Evolutionary conservation across 2,888 invertebrate species (phyloP).

Genomic region (Ichneumoninae sp.): DNA sequence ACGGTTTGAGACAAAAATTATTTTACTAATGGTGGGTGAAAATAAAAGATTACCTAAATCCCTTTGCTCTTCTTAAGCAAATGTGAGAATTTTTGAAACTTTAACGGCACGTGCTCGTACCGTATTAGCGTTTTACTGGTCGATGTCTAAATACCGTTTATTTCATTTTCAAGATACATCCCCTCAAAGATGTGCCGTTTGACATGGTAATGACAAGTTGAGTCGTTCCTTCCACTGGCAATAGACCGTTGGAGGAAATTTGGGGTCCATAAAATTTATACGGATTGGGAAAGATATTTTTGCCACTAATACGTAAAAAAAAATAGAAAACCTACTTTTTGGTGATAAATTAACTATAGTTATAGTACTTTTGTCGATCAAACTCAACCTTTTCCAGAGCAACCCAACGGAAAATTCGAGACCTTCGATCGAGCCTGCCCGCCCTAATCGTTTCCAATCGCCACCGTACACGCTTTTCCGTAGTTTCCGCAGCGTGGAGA

Average conservation of each 20-base stretch:
- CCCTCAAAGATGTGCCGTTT: too few species aligned
- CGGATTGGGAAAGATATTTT: neutral
- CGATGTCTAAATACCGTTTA: too few species aligned
- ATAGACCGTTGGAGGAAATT: neutral
- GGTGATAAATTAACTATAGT: neutral
- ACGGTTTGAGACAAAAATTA: too few species aligned
- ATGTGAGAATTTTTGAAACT: too few species aligned
- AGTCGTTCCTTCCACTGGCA: neutral
- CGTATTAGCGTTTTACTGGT: too few species aligned
- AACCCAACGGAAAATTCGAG: conserved; percentile 5
- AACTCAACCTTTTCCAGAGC: neutral
- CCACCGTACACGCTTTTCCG: conserved; percentile 14
- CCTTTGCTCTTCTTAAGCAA: conserved; percentile 1
- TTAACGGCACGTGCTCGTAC: too few species aligned
- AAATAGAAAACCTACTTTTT: neutral
- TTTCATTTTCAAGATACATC: too few species aligned
- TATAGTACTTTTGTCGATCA: neutral
- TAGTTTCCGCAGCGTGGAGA: neutral
- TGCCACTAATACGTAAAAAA: neutral
- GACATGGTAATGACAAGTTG: too few species aligned
- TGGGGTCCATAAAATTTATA: neutral
- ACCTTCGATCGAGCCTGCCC: conserved; percentile 32
- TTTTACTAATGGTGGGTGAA: too few species aligned
- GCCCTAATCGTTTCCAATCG: conserved; percentile 40
- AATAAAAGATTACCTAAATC: too few species aligned